Conservation (phyloP, 2,888 invertebrate genomes). For the Julus scanicus region DNA sequence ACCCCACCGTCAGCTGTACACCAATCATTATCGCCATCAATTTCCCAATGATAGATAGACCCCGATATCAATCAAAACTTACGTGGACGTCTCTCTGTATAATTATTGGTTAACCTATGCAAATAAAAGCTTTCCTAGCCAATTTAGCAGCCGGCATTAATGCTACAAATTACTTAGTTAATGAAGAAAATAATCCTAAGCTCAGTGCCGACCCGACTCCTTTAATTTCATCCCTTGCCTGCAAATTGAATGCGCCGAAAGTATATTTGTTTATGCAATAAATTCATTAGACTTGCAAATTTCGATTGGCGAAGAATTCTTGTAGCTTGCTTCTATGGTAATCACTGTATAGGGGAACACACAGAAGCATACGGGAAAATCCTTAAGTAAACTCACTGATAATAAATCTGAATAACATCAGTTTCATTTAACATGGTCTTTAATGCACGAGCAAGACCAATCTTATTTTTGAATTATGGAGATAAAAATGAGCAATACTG, state of each 20-base stretch:
- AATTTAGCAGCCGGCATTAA: slow-evolving; percentile 38
- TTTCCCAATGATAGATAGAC: slow-evolving; percentile 39
- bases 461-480: slow-evolving; percentile 17
- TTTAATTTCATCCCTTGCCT: slow-evolving; percentile 47
- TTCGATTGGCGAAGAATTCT: slow-evolving; percentile 23
- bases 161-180: slow-evolving; percentile 50
- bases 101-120: slow-evolving; percentile 49
- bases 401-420: slow-evolving; percentile 30
- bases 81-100: slow-evolving; percentile 17
- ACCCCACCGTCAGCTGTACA: slow-evolving; percentile 37
- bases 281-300: slow-evolving; percentile 55
- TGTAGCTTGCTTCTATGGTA: not conserved
- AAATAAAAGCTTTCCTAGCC: slow-evolving; percentile 31
- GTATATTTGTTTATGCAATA: slow-evolving; percentile 54
- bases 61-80: slow-evolving; percentile 36
- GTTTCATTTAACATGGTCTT: slow-evolving; percentile 4
- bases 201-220: slow-evolving; percentile 42
- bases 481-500: not conserved
- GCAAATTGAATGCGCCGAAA: slow-evolving; percentile 48
- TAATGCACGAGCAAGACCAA: not conserved
- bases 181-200: slow-evolving; percentile 49
- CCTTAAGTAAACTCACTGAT: slow-evolving; percentile 34
- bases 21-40: slow-evolving; percentile 37
- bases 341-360: not conserved
- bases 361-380: not conserved